Conservation (phyloP, 2,797 vertebrate genomes). For the Sciurus carolinensis region DNA sequence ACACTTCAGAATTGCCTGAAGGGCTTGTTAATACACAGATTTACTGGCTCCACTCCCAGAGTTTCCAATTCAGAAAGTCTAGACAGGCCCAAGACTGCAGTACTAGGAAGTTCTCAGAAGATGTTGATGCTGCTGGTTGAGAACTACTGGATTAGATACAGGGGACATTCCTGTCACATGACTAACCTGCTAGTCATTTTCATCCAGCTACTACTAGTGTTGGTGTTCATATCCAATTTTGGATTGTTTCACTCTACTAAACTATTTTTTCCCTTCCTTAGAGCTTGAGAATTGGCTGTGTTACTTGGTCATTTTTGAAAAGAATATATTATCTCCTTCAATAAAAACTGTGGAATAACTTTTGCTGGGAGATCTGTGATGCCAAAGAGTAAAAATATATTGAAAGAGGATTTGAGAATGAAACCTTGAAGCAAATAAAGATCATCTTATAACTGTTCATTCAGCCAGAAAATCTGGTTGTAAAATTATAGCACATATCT, state of each 20-base stretch:
- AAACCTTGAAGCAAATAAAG: constrained; percentile 50
- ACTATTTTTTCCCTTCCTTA: constrained; percentile 47
- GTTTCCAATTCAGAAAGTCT: background rate
- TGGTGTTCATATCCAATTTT: constrained; percentile 14
- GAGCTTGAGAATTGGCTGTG: background rate
- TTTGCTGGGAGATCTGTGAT: constrained; percentile 43
- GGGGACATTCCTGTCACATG: background rate
- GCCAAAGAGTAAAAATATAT: constrained; percentile 49
- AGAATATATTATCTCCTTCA: constrained; percentile 41
- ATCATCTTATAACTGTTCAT: constrained; percentile 58
- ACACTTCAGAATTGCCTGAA: background rate
- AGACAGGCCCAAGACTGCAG: background rate
- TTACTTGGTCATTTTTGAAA: constrained; percentile 53
- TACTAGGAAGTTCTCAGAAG: constrained; percentile 12
- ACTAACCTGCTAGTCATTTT: background rate
- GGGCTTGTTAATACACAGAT: background rate
- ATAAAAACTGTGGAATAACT: constrained; percentile 62
- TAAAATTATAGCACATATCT: constrained; percentile 23
- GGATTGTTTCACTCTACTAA: background rate
- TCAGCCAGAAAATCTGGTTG: constrained; percentile 53
- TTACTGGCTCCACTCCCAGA: background rate
- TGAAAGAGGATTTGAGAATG: constrained; percentile 61
- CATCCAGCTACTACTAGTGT: background rate
- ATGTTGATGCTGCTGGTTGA: background rate
- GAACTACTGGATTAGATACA: background rate